A percentile compares a stretch with the other conserved stretches of the same genome.
These are phyloP conservation scores for Aurelia aurita complex sp. Pacific DNA, from an alignment of 30 jellyfish, hydroid and myxozoan species.

Conservation along the genomic window DNA sequence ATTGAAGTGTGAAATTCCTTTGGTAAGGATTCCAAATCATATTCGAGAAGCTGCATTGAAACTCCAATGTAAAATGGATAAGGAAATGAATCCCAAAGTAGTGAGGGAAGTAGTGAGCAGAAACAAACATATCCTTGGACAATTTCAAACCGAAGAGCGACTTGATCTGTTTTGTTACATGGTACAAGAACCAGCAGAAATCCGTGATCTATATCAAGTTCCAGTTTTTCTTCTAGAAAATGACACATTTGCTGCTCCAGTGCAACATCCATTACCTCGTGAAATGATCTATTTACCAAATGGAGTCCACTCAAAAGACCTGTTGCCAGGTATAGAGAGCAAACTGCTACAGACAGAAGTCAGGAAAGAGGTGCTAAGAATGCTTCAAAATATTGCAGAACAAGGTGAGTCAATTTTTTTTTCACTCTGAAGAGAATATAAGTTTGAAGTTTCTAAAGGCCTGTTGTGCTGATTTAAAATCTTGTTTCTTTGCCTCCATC, in stretches of 20 bases:
- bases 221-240: slow-evolving; percentile 35
- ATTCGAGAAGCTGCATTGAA: no score
- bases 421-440: no score
- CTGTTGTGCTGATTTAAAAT: no score
- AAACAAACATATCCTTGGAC: not conserved
- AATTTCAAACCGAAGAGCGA: not conserved
- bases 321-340: slow-evolving; percentile 13
- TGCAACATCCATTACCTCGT: not conserved
- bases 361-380: not conserved
- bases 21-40: slow-evolving; percentile 41
- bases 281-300: slow-evolving; percentile 16
- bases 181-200: slow-evolving; percentile 9
- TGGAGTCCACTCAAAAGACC: not conserved
- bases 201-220: slow-evolving; percentile 1
- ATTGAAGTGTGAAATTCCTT: not conserved
- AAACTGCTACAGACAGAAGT: not conserved
- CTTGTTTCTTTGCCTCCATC: no score
- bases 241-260: slow-evolving; percentile 19
- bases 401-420: not conserved
- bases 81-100: not conserved
- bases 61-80: not conserved
- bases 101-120: not conserved
- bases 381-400: not conserved
- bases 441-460: no score
- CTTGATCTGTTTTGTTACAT: slow-evolving; percentile 15